Evolutionary conservation across 2,888 invertebrate genomes (phyloP).

Genomic region (Protodeltote pygarga): DNA sequence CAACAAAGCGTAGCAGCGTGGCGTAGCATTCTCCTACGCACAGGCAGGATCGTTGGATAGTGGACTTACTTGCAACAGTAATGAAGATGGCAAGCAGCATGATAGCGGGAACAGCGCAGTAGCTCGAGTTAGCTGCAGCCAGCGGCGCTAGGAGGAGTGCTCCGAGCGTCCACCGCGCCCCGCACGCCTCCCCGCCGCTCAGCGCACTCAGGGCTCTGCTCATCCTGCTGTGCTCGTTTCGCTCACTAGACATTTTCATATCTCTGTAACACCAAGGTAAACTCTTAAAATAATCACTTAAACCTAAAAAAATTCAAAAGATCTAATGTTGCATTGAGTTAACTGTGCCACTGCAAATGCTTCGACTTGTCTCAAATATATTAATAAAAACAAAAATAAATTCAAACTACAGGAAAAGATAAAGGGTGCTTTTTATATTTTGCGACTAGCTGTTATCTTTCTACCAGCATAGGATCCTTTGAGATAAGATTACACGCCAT

Average conservation of each 20-base stretch:
- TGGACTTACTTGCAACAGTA: slow-evolving; percentile 82
- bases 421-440: too few relatives aligned
- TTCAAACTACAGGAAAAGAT: too few relatives aligned
- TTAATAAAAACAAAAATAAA: too few relatives aligned
- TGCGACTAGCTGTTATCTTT: too few relatives aligned
- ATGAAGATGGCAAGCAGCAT: slow-evolving; percentile 82
- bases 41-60: not conserved
- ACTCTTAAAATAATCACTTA: too few relatives aligned
- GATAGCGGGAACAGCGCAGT: slow-evolving; percentile 85
- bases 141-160: slow-evolving; percentile 86
- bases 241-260: slow-evolving; percentile 61
- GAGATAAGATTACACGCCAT: slow-evolving; percentile 30
- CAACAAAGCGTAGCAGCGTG: too few relatives aligned
- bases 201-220: slow-evolving; percentile 66
- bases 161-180: slow-evolving; percentile 87
- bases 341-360: too few relatives aligned
- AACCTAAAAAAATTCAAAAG: too few relatives aligned
- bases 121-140: slow-evolving; percentile 87
- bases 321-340: too few relatives aligned
- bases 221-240: slow-evolving; percentile 59
- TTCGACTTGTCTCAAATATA: too few relatives aligned
- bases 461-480: too few relatives aligned
- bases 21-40: too few relatives aligned
- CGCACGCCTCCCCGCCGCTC: slow-evolving; percentile 74
- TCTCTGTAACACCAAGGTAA: slow-evolving; percentile 27